Conservation (phyloP, 2,113 vertebrate species). For the Platichthys flesus region DNA sequence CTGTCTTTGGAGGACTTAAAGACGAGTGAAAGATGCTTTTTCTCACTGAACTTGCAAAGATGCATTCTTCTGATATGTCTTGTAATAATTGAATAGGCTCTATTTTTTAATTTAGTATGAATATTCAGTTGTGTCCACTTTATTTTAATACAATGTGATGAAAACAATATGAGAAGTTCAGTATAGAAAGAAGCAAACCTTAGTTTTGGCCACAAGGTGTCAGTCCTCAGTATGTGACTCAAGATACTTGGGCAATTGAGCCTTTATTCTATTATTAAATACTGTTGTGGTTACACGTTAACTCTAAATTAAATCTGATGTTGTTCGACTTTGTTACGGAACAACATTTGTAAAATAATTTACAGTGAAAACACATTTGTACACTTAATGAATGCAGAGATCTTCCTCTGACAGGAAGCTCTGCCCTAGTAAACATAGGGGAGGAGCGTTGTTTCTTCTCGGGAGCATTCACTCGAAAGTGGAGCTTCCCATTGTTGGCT, state of each 20-base stretch:
- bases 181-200: neutral
- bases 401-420: conserved; percentile 11
- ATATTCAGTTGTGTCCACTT: conserved; percentile 11
- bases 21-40: conserved; percentile 81
- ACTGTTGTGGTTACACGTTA: neutral
- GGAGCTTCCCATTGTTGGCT: conserved; percentile 34
- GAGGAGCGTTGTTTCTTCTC: conserved; percentile 30
- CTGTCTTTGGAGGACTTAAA: conserved; percentile 92
- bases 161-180: conserved; percentile 1
- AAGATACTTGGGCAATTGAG: neutral
- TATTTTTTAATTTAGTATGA: conserved; percentile 20
- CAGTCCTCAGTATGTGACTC: conserved; percentile 32
- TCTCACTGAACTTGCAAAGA: neutral
- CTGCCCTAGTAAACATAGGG: conserved; percentile 46
- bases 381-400: neutral
- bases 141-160: conserved; percentile 2
- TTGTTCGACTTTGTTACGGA: neutral
- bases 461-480: conserved; percentile 40
- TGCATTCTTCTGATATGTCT: conserved; percentile 3
- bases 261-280: conserved; percentile 3
- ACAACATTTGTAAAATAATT: conserved; percentile 2
- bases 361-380: neutral
- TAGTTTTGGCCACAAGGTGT: conserved; percentile 65
- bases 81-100: conserved; percentile 5
- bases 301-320: conserved; percentile 4